Evolutionary conservation across 2,797 vertebrate species (phyloP).

Genomic region (Momotus momota): DNA sequence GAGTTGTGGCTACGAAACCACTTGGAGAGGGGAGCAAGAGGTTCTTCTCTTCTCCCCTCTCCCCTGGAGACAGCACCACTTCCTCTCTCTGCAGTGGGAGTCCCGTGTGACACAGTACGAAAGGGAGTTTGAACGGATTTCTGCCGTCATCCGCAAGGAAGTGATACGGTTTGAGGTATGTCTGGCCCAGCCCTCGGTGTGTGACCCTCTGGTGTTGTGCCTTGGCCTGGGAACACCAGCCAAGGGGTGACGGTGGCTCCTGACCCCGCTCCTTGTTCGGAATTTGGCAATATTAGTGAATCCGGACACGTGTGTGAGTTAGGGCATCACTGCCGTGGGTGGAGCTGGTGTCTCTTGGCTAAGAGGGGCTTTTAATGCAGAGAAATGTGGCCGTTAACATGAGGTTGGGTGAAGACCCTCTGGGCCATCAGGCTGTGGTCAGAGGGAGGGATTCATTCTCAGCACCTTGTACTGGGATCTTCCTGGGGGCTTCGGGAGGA

Average conservation of each 20-base stretch:
- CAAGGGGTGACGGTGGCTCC: not conserved
- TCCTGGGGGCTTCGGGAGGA: not conserved
- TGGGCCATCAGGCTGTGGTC: not conserved
- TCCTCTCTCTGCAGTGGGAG: conserved; percentile 88
- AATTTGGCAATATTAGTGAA: not conserved
- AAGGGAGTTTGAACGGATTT: conserved; percentile 94
- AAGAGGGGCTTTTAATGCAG: accelerated
- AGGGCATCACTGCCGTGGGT: accelerated
- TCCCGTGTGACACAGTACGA: conserved; percentile 94
- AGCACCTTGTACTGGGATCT: not conserved
- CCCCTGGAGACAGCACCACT: not conserved
- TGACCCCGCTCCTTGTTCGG: no score
- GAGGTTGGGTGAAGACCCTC: not conserved
- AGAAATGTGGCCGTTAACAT: not conserved
- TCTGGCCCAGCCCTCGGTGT: accelerated
- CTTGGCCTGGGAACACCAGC: not conserved
- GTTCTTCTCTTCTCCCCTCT: not conserved
- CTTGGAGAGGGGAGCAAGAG: not conserved
- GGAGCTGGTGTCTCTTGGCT: not conserved
- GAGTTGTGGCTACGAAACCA: accelerated
- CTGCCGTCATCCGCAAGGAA: conserved; percentile 92
- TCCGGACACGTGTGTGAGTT: accelerated
- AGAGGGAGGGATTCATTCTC: not conserved
- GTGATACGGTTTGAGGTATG: conserved; percentile 93
- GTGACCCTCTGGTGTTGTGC: not conserved